Base-by-base conservation (phyloP, 2,113 vertebrate species). In the Taurulus bubalis region DNA sequence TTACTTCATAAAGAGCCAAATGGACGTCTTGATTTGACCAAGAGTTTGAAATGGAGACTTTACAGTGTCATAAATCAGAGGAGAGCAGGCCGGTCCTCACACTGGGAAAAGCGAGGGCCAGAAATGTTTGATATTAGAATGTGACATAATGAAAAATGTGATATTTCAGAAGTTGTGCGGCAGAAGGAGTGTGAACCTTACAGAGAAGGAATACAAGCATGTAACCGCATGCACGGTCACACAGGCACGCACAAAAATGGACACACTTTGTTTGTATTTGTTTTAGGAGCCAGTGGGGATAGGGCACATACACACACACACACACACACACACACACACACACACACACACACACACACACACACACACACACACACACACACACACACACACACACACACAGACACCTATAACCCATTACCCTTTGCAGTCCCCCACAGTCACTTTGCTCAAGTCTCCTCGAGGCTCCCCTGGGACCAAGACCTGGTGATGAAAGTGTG, bases 401-500 rank as follows among this genome's bases (percentile, higher is more conserved):
- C 64, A 63, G 34, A 56, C 68, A 55, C 15, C 36, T 80, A 77
- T 77, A 86, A 86, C 74, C 79, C 80, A 85, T 79, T 83, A 83
- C 74, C 75, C 80, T 74, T 79, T 56, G 16, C 82, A 79, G 71
- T 79, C 82, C 81, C 82, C 79, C 60, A 75, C 82, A 91, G 89
- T 75, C 87, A 70, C 86, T 87, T 78, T 79, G 47, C 66, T 77
- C 64, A 60, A 62, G 84, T 89, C 86, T 76, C 77, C 77, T 85
- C 74, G 49, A 60, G 72, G 69, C 78, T 87, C 87, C 83, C 92
- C 68, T 75, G 91, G 86, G 90, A 81, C 91, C 92, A 62, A 80
- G 85, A 84, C 91, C 87, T 87, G 66, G 83, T 88, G 93, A 94
- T 94, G 87, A 94, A 94, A 88, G 90, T 93, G 91, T 88, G 83